Percentiles rank a stretch among this genome's conserved stretches.
These are phyloP conservation scores for Epinephelus malabaricus DNA, from an alignment of 2,797 vertebrate species.

Conservation along the genomic window DNA sequence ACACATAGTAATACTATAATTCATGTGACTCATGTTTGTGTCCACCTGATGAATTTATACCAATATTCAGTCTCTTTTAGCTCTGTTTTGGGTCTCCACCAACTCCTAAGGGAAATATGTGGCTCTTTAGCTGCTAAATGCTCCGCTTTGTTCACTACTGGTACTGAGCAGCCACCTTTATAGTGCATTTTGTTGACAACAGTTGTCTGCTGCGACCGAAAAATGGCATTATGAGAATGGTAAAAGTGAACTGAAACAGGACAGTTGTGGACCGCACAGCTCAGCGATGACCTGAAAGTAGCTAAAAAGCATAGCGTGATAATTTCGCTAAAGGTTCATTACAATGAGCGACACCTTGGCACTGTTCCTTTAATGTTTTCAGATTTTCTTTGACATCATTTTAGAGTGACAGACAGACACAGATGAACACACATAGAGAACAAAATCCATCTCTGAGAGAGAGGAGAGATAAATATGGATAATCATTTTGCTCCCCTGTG, in stretches of 20 bases:
- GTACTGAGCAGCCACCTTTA: neutral
- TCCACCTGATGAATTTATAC: no score
- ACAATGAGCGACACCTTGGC: neutral
- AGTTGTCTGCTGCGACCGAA: neutral
- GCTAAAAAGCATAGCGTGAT: neutral
- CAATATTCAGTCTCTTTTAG: neutral
- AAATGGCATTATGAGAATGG: no score
- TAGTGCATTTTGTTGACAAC: no score
- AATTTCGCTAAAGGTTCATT: neutral
- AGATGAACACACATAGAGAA: neutral
- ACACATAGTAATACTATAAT: no score
- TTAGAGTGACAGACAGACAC: neutral
- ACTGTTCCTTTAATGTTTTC: neutral
- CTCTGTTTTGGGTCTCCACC: neutral
- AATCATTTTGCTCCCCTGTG: constrained; percentile 45
- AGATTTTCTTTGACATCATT: neutral
- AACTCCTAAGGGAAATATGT: neutral
- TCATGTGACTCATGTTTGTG: no score
- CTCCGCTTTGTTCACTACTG: neutral
- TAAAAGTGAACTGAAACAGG: neutral
- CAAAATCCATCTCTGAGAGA: constrained; percentile 19
- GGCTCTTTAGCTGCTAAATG: neutral
- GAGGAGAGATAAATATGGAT: constrained; percentile 44
- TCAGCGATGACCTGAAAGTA: neutral
- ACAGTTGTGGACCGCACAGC: neutral